These are phyloP conservation scores for Empidonax traillii DNA, from an alignment of 2,113 vertebrate genomes.

Conservation along the genomic window DNA sequence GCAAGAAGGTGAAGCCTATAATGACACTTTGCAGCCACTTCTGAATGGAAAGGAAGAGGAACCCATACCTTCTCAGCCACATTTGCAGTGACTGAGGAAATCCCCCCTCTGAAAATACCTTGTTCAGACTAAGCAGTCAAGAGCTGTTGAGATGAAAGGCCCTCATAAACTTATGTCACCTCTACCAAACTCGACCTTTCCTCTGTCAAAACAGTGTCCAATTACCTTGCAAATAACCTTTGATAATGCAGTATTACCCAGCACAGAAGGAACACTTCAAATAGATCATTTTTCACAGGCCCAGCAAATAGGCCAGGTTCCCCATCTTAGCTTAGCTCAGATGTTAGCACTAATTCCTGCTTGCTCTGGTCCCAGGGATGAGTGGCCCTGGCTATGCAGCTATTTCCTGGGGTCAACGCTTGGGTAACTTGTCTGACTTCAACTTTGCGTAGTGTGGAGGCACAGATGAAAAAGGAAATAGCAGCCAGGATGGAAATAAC, in stretches of 20 bases:
- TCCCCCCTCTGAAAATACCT: neutral
- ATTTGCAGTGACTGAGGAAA: neutral
- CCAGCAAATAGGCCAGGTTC: neutral
- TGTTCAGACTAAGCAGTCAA: neutral
- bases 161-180: neutral
- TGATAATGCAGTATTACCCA: neutral
- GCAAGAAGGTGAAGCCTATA: neutral
- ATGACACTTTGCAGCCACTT: neutral
- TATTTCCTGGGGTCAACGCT: neutral
- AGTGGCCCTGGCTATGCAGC: neutral
- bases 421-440: neutral
- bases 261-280: neutral
- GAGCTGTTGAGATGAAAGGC: neutral
- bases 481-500: neutral
- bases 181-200: neutral
- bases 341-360: accelerated
- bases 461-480: neutral
- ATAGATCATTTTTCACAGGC: neutral
- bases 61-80: neutral
- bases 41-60: neutral
- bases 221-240: neutral
- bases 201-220: neutral
- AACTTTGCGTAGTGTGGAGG: neutral
- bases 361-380: neutral
- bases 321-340: neutral